Conservation (phyloP, 2,113 vertebrate genomes). For the Astur gentilis region DNA sequence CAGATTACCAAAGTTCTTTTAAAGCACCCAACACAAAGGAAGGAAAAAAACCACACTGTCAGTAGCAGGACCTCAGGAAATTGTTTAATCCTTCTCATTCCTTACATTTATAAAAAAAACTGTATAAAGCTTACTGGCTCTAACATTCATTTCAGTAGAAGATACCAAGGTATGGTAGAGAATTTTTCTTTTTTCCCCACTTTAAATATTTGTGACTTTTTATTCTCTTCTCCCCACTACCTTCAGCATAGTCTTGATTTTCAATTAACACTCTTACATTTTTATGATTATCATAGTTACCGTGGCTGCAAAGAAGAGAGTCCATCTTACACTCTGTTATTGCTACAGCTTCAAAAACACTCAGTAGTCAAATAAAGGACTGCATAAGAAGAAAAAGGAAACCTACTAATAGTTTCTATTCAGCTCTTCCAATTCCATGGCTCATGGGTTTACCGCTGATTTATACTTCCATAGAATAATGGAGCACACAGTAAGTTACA, state of each 20-base stretch:
- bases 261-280: not conserved
- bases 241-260: not conserved
- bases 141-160: not conserved
- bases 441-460: not conserved
- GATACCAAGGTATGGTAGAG: not conserved
- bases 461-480: not conserved
- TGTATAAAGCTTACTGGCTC: not conserved
- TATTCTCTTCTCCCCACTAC: not conserved
- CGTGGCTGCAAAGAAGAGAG: not conserved
- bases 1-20: not conserved
- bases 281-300: not conserved
- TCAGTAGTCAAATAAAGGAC: not conserved
- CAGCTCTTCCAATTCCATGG: not conserved
- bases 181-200: not conserved
- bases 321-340: not conserved
- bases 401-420: not conserved
- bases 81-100: not conserved
- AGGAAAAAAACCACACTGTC: not conserved
- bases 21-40: not conserved
- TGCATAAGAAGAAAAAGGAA: not conserved
- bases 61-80: not conserved
- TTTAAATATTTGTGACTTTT: not conserved
- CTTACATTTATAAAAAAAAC: not conserved
- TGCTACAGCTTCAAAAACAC: not conserved
- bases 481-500: constrained; percentile 40